A percentile compares a stretch with the other conserved stretches of the same genome.
Evolutionary conservation across 1,140 invertebrate species (phyloP).

Genomic region (Linepithema humile): DNA sequence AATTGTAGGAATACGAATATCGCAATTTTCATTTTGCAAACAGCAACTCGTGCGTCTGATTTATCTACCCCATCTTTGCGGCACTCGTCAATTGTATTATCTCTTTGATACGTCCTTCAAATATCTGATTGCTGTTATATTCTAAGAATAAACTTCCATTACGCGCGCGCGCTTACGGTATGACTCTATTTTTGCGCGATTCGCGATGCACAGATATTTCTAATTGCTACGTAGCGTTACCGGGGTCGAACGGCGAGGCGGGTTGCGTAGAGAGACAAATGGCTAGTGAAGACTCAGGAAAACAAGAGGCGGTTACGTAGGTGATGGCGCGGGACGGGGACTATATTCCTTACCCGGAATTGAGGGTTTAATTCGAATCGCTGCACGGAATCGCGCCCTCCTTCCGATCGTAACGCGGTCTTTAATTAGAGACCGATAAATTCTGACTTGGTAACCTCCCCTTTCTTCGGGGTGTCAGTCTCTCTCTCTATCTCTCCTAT

Average conservation of each 20-base stretch:
- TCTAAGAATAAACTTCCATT: background rate
- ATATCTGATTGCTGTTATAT: background rate
- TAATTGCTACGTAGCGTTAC: conserved; percentile 42
- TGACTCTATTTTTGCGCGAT: conserved; percentile 13
- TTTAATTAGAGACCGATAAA: conserved; percentile 81
- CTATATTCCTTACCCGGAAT: conserved; percentile 61
- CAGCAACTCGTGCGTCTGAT: no score
- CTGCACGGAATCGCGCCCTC: conserved; percentile 67
- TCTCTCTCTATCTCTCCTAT: conserved; percentile 27
- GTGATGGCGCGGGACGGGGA: conserved; percentile 41
- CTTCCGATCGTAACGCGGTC: conserved; percentile 70
- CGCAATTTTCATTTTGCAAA: no score
- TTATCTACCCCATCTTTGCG: no score
- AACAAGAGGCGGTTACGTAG: conserved; percentile 53
- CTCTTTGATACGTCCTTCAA: no score
- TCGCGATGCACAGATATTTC: conserved; percentile 46
- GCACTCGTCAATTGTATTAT: no score
- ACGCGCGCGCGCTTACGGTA: background rate
- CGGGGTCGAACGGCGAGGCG: conserved; percentile 36
- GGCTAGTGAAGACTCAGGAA: conserved; percentile 41
- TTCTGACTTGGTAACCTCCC: conserved; percentile 72
- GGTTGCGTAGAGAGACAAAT: conserved; percentile 47
- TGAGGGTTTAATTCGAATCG: conserved; percentile 77
- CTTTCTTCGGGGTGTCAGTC: conserved; percentile 59
- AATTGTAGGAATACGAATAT: background rate